phyloP scores from a whole-genome alignment of 2,888 invertebrate genomes.

The Chymomyza caudatula region DNA sequence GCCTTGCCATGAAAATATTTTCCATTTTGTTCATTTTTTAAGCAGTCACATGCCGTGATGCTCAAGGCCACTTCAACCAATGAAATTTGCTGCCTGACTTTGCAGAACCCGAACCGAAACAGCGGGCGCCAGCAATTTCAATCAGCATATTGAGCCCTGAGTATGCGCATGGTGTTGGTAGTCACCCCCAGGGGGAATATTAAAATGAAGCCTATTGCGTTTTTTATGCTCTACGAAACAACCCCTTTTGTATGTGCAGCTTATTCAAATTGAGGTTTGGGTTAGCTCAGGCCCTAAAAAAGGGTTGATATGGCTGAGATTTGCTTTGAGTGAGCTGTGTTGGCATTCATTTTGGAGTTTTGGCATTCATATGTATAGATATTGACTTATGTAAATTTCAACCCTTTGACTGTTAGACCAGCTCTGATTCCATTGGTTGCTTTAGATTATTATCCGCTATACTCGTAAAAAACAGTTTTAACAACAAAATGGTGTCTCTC shows the following conservation, averaged over 20 bases:
- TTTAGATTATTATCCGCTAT: not conserved
- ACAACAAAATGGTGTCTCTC: constrained; percentile 32
- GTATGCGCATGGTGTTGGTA: constrained; percentile 51
- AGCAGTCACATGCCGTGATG: constrained; percentile 44
- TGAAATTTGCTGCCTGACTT: constrained; percentile 48
- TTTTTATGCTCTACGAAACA: constrained; percentile 64
- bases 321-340: constrained; percentile 7
- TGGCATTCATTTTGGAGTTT: constrained; percentile 10
- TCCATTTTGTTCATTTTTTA: constrained; percentile 19
- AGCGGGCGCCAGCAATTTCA: constrained; percentile 5
- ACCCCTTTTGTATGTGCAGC: constrained; percentile 66
- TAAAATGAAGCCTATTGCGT: constrained; percentile 66
- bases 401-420: constrained; percentile 53
- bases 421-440: constrained; percentile 7
- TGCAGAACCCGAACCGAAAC: constrained; percentile 14
- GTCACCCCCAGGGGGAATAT: constrained; percentile 53
- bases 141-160: constrained; percentile 49
- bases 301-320: constrained; percentile 61
- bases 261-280: constrained; percentile 62
- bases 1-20: constrained; percentile 54
- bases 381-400: constrained; percentile 63
- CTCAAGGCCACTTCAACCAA: constrained; percentile 53
- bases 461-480: not conserved
- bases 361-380: constrained; percentile 5
- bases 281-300: constrained; percentile 38